Base-by-base conservation (phyloP, 2,888 invertebrate genomes). In the Lasiommata megera region DNA sequence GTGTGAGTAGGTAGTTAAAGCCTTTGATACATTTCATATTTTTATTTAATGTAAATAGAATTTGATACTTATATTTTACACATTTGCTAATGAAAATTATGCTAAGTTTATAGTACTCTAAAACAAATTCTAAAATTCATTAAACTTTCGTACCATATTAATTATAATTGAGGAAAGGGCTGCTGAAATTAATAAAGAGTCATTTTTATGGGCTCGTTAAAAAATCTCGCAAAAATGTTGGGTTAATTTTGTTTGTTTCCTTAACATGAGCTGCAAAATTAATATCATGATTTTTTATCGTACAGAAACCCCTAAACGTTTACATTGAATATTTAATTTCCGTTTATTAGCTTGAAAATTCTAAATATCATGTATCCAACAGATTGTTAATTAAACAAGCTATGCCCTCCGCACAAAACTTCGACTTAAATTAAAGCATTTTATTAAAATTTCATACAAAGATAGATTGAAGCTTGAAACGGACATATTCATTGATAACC, bases 91-190 rank as follows among this genome's bases (percentile, higher is more conserved):
- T 23, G 9, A 28, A 43, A 28, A 7, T 28, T 23, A 28, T 43
- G 43, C 12, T 14, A 28, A 43, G 28, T 43, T 12, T 43, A 23
- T 23, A 12, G 12, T n/a, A 41, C 43, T 43, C 43, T 43, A 12
- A 43, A 43, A 43, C 23, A 23, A 43, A 43, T 28, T 43, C n/a
- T 43, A 43, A 43, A 40, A 40, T 43, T 43, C 43, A 43, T 43
- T 23, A 28, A 28, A 43, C 23, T 43, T 43, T 23, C 28, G 12
- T 23, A 12, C 23, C 43, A 12, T 43, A 28, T 28, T 43, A 43
- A 28, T 43, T 43, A 43, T 43, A 43, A 43, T 43, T 28, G 43
- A 38, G 38, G 38, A 43, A 43, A 43, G 43, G 43, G 23, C 12
- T 12, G 43, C 43, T 28, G 43, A 7, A 43, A 43, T 28, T 43